A percentile compares a stretch with the other conserved stretches of the same genome.
These are phyloP conservation scores for Meta bourneti DNA, from an alignment of 2,888 invertebrate species.

Conservation along the genomic window DNA sequence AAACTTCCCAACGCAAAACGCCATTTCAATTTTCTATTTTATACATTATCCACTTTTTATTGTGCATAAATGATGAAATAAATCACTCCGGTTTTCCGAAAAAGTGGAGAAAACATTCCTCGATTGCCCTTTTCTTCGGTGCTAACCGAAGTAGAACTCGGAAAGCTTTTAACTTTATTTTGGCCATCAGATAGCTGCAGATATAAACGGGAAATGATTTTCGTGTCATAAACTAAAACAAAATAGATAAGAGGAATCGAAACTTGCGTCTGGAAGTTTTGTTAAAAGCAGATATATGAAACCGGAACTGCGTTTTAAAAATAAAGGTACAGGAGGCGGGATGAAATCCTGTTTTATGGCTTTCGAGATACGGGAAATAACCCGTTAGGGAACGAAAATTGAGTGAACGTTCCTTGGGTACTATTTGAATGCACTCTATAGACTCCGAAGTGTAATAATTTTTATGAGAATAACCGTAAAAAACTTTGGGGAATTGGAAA, in stretches of 20 bases:
- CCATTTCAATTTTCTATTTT: background rate
- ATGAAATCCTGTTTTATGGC: conserved; percentile 52
- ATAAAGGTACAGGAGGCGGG: background rate
- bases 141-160: background rate
- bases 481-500: background rate
- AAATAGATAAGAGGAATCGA: conserved; percentile 22
- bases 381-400: conserved; percentile 45
- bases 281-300: conserved; percentile 31
- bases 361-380: conserved; percentile 33
- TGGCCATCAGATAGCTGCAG: conserved; percentile 13
- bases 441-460: background rate
- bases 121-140: background rate
- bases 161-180: background rate
- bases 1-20: background rate
- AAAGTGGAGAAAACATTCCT: background rate
- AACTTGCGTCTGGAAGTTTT: conserved; percentile 20
- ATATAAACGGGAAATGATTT: conserved; percentile 18
- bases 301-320: conserved; percentile 32
- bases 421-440: background rate
- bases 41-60: background rate
- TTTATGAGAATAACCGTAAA: background rate
- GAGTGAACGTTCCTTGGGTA: conserved; percentile 19
- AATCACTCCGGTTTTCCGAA: background rate
- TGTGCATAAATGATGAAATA: background rate
- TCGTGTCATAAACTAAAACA: conserved; percentile 20